phyloP scores from a whole-genome alignment of 64 coral and sea anemone genomes.

The Actinia tenebrosa region DNA sequence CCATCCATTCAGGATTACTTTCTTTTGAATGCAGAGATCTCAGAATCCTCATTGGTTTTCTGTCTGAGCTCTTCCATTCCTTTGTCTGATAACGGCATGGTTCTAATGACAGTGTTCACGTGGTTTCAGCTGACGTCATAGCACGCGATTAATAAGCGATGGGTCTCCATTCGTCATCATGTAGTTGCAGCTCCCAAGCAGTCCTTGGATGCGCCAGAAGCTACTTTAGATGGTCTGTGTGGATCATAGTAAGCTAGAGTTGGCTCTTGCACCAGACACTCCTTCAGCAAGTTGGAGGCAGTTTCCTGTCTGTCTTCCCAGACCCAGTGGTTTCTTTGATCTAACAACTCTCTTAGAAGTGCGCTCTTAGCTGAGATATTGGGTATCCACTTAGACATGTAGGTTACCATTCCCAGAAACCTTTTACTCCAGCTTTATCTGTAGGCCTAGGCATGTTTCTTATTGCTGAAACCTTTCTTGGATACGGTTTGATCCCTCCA shows the following conservation, averaged over 20 bases:
- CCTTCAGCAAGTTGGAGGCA: no score
- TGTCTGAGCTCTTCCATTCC: conserved; percentile 27
- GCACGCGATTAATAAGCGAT: conserved; percentile 48
- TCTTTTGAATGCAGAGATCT: conserved; percentile 19
- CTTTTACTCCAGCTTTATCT: conserved; percentile 21
- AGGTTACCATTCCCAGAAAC: conserved; percentile 48
- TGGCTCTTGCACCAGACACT: conserved; percentile 21
- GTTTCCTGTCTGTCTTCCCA: no score
- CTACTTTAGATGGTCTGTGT: conserved; percentile 26
- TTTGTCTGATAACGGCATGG: conserved; percentile 16
- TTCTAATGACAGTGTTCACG: conserved; percentile 4
- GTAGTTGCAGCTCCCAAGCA: conserved; percentile 53
- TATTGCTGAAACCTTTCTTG: conserved; percentile 16
- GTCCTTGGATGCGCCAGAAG: conserved; percentile 32
- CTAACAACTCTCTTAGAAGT: no score
- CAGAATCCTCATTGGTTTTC: conserved; percentile 1
- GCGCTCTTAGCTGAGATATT: no score
- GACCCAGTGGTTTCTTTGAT: no score
- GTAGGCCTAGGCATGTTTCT: conserved; percentile 22
- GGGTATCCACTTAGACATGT: conserved; percentile 32
- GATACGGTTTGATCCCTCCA: conserved; percentile 22
- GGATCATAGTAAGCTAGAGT: conserved; percentile 53
- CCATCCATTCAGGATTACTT: conserved; percentile 26
- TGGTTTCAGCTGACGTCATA: conserved; percentile 28
- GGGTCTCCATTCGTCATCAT: conserved; percentile 13